Base-by-base conservation (phyloP, 2,888 invertebrate species). In the Chymomyza fuscimana region DNA sequence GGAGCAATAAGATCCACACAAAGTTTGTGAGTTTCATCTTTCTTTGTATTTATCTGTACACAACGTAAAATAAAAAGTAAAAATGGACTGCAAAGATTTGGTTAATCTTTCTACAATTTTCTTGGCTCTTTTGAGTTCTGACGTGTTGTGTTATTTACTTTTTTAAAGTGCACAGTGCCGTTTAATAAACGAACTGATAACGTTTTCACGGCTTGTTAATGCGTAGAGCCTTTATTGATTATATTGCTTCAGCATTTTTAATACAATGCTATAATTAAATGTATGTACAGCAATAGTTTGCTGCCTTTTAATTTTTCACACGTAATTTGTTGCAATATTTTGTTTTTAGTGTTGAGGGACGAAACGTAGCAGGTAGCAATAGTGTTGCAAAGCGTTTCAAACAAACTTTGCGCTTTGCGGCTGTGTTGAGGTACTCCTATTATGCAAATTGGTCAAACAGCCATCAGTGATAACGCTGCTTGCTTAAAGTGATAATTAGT, bases 141-240 rank as follows among this genome's bases (percentile, higher is more conserved):
- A 86, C 85, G 85, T 86, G 83, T 84, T 86, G 86, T 80, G 80
- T 81, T 87, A 84, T 86, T 81, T 86, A 80, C 79, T 80, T 80
- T 80, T 81, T 86, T 54, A 71, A 40, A 25, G 69, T 76, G 36
- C 22, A 12, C 46, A 46, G 29, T 54, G 25, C 59, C 50, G 46
- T 59, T 65, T 54, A 29, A n/a, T 12, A n/a, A 5, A 64, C 12
- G 71, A 74, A 74, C 78, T 78, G 78, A 72, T 75, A 65, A 67
- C 67, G 64, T 54, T 68, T 68, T 72, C 63, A 75, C 74, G 70
- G 72, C 70, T 67, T 62, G 29, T 6, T 67, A 58, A 67, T 67
- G 76, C 63, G 66, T 29, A 36, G 46, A 46, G 64, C 58, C 58
- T 60, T 29, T 76, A 76, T 25, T 25, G 25, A 25, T 25, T 25